Conservation (phyloP, 1,140 invertebrate genomes). For the Lithobius niger region DNA sequence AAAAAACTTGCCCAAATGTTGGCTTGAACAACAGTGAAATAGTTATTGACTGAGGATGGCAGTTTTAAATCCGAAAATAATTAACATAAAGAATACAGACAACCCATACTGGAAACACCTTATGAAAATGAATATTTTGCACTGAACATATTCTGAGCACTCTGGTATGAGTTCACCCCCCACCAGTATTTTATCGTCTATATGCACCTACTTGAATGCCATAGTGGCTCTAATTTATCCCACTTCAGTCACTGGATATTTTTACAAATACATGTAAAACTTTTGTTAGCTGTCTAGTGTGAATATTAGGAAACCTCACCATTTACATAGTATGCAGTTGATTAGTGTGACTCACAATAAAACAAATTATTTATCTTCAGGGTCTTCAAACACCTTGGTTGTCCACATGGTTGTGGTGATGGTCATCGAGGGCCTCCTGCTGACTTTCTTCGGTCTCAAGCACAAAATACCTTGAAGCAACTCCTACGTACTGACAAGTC, state of each 20-base stretch:
- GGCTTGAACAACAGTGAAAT: too few relatives aligned
- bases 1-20: too few relatives aligned
- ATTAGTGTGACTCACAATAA: constrained; percentile 5
- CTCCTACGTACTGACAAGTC: constrained; percentile 37
- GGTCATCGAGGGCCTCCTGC: constrained; percentile 72
- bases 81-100: too few relatives aligned
- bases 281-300: not conserved
- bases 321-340: constrained; percentile 19
- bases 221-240: constrained; percentile 7
- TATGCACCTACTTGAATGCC: too few relatives aligned
- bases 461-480: constrained; percentile 62
- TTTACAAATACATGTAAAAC: not conserved
- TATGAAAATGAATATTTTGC: too few relatives aligned
- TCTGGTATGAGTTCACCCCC: too few relatives aligned
- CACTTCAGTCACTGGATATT: not conserved
- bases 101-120: too few relatives aligned
- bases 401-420: constrained; percentile 75
- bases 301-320: too few relatives aligned
- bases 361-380: constrained; percentile 33
- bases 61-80: too few relatives aligned
- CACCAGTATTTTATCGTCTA: too few relatives aligned
- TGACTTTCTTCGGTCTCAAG: constrained; percentile 77
- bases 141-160: too few relatives aligned
- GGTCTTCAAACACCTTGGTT: constrained; percentile 79
- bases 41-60: too few relatives aligned